Conservation (phyloP, 1,140 invertebrate genomes). For the Sycophila sp. region DNA sequence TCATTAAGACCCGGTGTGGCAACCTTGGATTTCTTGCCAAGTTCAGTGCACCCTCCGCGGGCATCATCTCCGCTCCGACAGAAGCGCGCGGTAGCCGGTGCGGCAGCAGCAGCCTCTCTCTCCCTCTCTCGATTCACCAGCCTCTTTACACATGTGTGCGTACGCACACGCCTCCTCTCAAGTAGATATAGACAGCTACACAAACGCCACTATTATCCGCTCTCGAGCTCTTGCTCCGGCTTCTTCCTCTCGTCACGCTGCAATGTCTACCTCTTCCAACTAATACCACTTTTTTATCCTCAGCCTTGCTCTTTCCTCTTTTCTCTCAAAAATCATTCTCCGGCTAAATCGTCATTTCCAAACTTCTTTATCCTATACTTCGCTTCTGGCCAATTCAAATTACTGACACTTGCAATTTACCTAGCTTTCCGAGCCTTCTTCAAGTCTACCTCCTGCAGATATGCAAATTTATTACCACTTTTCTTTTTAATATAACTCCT, state of each 20-base stretch:
- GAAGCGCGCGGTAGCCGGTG: conserved; percentile 2
- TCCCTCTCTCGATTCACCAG: conserved; percentile 3
- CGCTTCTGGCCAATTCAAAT: neutral
- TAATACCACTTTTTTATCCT: neutral
- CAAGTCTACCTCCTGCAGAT: too few relatives aligned
- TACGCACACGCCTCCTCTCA: neutral
- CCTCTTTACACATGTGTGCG: conserved; percentile 9
- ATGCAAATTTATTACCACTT: too few relatives aligned
- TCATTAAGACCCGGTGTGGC: conserved; percentile 38
- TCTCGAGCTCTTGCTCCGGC: neutral
- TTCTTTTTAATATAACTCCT: neutral
- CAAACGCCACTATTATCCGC: conserved; percentile 25
- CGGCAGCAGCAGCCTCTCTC: neutral
- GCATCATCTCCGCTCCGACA: neutral
- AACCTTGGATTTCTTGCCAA: conserved; percentile 44
- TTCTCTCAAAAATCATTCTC: neutral
- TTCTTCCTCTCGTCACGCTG: neutral
- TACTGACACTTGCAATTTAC: too few relatives aligned
- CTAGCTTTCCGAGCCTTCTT: too few relatives aligned
- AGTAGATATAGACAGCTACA: conserved; percentile 11
- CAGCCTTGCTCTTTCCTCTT: neutral
- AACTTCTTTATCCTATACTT: neutral
- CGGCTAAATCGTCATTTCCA: neutral
- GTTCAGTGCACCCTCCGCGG: conserved; percentile 38
- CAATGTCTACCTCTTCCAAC: neutral